These are phyloP conservation scores for Malurus cyaneus DNA, from an alignment of 2,113 vertebrate genomes.

Conservation along the genomic window DNA sequence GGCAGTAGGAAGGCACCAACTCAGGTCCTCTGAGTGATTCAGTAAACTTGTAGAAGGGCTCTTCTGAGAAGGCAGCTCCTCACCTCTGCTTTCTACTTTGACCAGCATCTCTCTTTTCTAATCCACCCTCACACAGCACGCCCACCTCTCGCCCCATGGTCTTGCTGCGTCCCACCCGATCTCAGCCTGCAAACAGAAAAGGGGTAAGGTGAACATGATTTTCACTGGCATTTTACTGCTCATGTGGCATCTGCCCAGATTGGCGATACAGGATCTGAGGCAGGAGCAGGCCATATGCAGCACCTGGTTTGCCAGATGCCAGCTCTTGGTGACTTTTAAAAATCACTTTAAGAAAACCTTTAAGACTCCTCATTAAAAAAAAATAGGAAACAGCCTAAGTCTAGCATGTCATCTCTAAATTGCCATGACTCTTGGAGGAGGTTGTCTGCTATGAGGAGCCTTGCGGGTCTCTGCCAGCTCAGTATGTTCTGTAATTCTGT, in stretches of 20 bases:
- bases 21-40: background rate
- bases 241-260: background rate
- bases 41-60: background rate
- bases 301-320: fast-evolving
- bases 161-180: background rate
- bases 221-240: background rate
- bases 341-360: background rate
- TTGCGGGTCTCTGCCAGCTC: background rate
- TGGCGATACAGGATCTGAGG: fast-evolving
- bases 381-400: background rate
- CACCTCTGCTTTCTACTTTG: background rate
- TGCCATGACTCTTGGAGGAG: no score
- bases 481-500: background rate
- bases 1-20: background rate
- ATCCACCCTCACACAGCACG: background rate
- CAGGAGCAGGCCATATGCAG: background rate
- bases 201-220: background rate
- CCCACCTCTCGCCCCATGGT: background rate
- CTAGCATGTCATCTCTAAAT: background rate
- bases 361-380: background rate
- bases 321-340: background rate
- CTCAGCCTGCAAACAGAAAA: background rate
- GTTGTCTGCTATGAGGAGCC: fast-evolving
- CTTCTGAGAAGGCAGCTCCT: background rate
- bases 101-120: background rate